Conservation (phyloP, 2,113 vertebrate species). For the Gobiocypris rarus region DNA sequence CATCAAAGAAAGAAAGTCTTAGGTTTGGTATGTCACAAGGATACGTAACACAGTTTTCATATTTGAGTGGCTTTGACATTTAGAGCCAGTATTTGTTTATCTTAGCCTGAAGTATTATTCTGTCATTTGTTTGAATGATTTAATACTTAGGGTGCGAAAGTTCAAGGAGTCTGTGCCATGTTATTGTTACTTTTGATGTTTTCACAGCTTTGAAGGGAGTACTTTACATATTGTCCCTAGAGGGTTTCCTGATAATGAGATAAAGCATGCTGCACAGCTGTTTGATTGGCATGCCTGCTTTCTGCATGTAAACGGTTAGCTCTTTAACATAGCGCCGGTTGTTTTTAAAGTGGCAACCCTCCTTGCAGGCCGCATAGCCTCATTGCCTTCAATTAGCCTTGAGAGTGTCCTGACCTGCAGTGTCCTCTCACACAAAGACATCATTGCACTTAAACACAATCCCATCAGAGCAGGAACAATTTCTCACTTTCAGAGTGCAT, state of each 20-base stretch:
- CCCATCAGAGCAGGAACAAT: conserved; percentile 30
- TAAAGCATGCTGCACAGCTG: not conserved
- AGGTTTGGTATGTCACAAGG: not conserved
- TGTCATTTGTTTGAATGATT: not conserved
- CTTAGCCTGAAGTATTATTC: not conserved
- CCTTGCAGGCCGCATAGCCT: conserved; percentile 21
- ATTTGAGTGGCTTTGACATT: not conserved
- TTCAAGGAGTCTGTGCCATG: not conserved
- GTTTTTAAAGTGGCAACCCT: not conserved
- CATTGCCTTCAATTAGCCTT: conserved; percentile 45
- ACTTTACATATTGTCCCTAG: not conserved
- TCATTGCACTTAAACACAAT: conserved; percentile 35
- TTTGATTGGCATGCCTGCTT: conserved; percentile 29
- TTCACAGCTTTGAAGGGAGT: conserved; percentile 14
- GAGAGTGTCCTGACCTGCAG: conserved; percentile 32
- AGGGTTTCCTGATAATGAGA: conserved; percentile 15
- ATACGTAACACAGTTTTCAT: not conserved
- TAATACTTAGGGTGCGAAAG: conserved; percentile 1
- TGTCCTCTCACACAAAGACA: conserved; percentile 29
- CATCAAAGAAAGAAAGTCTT: not conserved
- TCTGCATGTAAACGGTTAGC: conserved; percentile 12
- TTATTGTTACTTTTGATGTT: conserved; percentile 4
- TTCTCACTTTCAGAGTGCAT: conserved; percentile 43
- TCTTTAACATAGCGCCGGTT: not conserved
- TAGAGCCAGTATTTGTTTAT: not conserved